These are phyloP conservation scores for Setophaga kirtlandii DNA, from an alignment of 2,113 vertebrate genomes.

Conservation along the genomic window DNA sequence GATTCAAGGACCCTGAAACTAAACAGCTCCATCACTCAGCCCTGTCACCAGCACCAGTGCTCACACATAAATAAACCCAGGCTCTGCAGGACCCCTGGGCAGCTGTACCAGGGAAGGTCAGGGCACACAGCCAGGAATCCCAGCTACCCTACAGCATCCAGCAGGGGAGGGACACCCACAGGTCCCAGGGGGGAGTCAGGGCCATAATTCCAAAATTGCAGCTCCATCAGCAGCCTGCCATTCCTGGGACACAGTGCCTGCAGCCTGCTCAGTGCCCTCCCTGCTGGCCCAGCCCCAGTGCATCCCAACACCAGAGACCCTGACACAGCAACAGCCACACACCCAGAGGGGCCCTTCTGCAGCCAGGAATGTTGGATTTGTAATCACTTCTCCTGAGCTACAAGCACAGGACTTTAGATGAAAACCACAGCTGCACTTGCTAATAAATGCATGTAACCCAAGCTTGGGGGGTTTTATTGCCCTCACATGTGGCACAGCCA, in stretches of 20 bases:
- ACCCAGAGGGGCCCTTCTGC: neutral
- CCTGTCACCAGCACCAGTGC: neutral
- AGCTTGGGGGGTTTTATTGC: neutral
- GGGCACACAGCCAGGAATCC: neutral
- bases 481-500: neutral
- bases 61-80: neutral
- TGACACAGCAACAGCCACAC: neutral
- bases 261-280: neutral
- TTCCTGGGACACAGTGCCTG: neutral
- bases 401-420: neutral
- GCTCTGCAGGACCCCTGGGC: neutral
- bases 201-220: neutral
- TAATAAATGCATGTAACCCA: neutral
- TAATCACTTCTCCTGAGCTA: neutral
- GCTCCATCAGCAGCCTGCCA: neutral
- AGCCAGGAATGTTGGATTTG: neutral
- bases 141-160: rapidly evolving
- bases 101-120: neutral
- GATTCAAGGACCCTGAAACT: constrained; percentile 13
- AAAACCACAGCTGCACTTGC: neutral
- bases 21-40: neutral
- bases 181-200: neutral
- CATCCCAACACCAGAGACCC: neutral
- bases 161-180: rapidly evolving
- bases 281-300: neutral